Conservation (phyloP, 2,113 vertebrate species). For the Hippopotamus amphibius region DNA sequence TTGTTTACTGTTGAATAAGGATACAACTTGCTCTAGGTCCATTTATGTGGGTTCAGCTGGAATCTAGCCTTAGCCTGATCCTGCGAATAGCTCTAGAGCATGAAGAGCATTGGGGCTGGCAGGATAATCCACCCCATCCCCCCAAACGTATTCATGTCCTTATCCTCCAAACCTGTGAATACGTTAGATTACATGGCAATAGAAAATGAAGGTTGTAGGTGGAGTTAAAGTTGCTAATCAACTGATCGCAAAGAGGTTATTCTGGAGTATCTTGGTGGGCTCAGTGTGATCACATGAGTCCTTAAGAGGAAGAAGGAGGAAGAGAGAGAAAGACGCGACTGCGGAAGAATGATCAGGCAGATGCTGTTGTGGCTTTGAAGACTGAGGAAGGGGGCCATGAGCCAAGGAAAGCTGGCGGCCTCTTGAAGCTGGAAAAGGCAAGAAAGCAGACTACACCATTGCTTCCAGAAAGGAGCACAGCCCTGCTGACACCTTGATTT, state of each 20-base stretch:
- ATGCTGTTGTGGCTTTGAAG: neutral
- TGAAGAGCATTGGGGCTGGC: neutral
- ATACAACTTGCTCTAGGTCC: neutral
- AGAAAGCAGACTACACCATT: neutral
- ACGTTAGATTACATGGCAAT: slow-evolving; percentile 44
- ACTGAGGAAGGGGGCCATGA: neutral
- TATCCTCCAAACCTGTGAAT: slow-evolving; percentile 4
- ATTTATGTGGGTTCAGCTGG: neutral
- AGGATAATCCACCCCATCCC: neutral
- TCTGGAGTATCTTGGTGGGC: neutral
- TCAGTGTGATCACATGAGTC: neutral
- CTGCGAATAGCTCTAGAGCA: neutral
- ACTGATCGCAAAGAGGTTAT: neutral
- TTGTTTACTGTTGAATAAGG: neutral
- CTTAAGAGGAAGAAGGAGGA: slow-evolving; percentile 12
- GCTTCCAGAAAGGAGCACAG: neutral
- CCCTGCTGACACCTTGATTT: neutral
- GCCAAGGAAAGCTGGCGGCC: neutral
- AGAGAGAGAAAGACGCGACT: neutral
- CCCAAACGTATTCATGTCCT: neutral
- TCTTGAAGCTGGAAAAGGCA: slow-evolving; percentile 28
- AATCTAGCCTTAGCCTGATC: slow-evolving; percentile 7
- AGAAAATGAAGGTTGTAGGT: slow-evolving; percentile 28
- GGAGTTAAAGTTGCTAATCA: neutral
- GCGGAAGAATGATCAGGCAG: neutral